A percentile compares a stretch with the other conserved stretches of the same genome.
Evolutionary conservation across 2,797 vertebrate species (phyloP).

Genomic region (Cuculus canorus): DNA sequence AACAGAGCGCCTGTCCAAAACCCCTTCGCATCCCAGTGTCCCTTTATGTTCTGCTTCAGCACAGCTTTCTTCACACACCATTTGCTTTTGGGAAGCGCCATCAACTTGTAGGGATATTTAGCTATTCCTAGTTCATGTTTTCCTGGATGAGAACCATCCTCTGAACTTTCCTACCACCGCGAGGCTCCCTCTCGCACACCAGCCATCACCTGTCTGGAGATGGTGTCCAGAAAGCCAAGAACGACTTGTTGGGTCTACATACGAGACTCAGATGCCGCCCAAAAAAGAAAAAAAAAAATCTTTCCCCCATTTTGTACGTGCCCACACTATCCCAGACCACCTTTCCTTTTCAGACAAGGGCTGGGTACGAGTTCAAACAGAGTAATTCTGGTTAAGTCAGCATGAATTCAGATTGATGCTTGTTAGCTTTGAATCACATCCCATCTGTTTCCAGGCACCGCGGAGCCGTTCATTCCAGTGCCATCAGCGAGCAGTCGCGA

Average conservation of each 20-base stretch:
- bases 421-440: neutral
- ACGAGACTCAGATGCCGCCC: neutral
- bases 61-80: neutral
- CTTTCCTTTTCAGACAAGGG: neutral
- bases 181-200: neutral
- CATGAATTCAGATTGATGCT: neutral
- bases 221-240: neutral
- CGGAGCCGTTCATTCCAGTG: neutral
- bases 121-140: neutral
- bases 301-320: neutral
- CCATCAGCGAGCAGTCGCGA: fast-evolving
- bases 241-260: neutral
- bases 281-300: neutral
- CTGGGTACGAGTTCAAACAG: neutral
- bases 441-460: neutral
- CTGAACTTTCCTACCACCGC: neutral
- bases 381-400: neutral
- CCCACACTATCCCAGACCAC: neutral
- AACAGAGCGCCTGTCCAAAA: neutral
- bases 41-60: neutral
- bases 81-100: neutral
- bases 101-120: neutral
- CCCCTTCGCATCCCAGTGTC: fast-evolving
- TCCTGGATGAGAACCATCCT: neutral
- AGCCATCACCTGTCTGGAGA: neutral